Base-by-base conservation (phyloP, 2,113 vertebrate genomes). In the Eclectus roratus region DNA sequence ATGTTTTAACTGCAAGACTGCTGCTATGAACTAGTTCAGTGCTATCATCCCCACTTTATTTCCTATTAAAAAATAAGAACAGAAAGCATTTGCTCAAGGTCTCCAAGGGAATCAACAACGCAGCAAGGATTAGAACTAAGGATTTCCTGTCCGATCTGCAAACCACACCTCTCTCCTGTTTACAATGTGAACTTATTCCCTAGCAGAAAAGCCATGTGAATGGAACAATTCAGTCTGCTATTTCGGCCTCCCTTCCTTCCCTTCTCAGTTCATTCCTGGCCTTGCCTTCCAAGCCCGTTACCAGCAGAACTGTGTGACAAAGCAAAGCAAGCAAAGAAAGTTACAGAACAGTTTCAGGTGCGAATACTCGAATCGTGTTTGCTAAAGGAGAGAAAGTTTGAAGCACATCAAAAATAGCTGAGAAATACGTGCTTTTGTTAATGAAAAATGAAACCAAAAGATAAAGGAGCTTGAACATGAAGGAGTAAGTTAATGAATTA, bases 161-260 rank as follows among this genome's bases (percentile, higher is more conserved):
- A 93, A 86, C 95, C 96, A 74, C 96, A 96, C 96, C 96, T 96
- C 96, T 91, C 96, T 96, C 96, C 96, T 97, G 96, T 97, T 97
- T 96, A 97, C 94, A 96, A 74, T 72, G 91, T 20, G 41, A 92
- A 93, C 65, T 91, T 95, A 96, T 66, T 96, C 92, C 90, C 85
- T 44, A 91, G 85, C 92, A 96, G 92, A 94, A 81, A 80, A 96
- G 83, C 91, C 83, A 41, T 81, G 91, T 94, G 93, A 97, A 95
- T 97, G 94, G 96, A 97, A 97, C 96, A 96, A 97, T 96, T 96
- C 91, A 84, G 78, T 88, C 92, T 89, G 83, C 93, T 94, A 19
- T 79, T 96, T 79, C 29, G 0, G 93, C 91, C 94, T 97, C 94
- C 96, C 96, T 97, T 96, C 96, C 96, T 97, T 96, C 96, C 95